phyloP scores from a whole-genome alignment of 1,140 invertebrate genomes.

The Pseudomyrmex pallidus region DNA sequence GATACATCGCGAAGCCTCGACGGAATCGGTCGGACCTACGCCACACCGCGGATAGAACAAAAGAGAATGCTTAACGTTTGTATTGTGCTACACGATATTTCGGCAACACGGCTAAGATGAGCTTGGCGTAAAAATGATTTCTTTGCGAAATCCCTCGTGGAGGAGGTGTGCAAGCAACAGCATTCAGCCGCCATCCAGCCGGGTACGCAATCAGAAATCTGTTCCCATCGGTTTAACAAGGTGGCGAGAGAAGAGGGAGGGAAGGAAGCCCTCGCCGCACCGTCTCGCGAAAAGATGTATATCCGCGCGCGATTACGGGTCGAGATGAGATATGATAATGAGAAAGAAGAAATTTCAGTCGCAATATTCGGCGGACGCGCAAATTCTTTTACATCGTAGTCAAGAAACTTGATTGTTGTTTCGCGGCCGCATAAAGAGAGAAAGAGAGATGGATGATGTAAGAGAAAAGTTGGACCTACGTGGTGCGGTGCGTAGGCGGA shows the following conservation, averaged over 20 bases:
- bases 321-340: constrained; percentile 23
- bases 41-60: constrained; percentile 29
- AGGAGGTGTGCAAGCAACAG: neutral
- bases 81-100: constrained; percentile 48
- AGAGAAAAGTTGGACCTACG: neutral
- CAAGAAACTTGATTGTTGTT: too few relatives aligned
- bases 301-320: constrained; percentile 8
- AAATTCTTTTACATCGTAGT: too few relatives aligned
- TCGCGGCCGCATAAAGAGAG: too few relatives aligned
- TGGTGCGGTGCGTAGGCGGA: constrained; percentile 61
- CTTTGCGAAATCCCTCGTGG: constrained; percentile 62
- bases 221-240: constrained; percentile 67
- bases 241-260: neutral
- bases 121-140: constrained; percentile 64
- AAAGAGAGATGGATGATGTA: neutral
- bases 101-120: constrained; percentile 61
- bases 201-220: constrained; percentile 63
- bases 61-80: constrained; percentile 50
- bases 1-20: neutral
- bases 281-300: constrained; percentile 25
- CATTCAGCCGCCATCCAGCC: constrained; percentile 10
- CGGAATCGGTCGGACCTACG: neutral
- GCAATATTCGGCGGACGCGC: too few relatives aligned
- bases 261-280: neutral
- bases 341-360: constrained; percentile 36